Evolutionary conservation across 1,140 invertebrate species (phyloP).

Genomic region (Formica selysi): DNA sequence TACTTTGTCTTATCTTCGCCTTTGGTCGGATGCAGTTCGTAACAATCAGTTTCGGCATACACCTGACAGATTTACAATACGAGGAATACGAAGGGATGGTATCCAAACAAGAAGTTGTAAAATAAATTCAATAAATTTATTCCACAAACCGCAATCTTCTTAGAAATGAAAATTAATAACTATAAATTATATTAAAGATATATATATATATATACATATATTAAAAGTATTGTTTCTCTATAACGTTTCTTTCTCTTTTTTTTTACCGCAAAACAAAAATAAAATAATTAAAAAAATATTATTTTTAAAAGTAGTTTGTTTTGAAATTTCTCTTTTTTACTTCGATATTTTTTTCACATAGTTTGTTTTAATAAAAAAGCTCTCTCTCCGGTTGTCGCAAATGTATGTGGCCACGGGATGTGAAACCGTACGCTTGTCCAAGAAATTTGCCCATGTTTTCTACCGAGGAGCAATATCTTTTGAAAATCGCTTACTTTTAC

Average conservation of each 20-base stretch:
- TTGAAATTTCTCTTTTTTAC: too few species aligned
- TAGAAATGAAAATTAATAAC: neutral
- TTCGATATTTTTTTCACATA: neutral
- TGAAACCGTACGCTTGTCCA: conserved; percentile 13
- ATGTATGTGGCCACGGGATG: neutral
- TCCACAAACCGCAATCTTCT: neutral
- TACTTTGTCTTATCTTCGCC: conserved; percentile 47
- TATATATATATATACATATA: too few species aligned
- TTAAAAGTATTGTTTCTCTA: too few species aligned
- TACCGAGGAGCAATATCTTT: conserved; percentile 10
- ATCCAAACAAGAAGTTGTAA: neutral
- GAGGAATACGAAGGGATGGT: neutral
- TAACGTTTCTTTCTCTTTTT: too few species aligned
- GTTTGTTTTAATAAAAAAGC: conserved; percentile 12
- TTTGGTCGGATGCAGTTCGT: conserved; percentile 45
- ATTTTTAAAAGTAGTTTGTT: too few species aligned
- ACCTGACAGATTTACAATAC: conserved; percentile 66
- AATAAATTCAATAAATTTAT: conserved; percentile 24
- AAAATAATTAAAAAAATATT: neutral
- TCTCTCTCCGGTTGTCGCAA: too few species aligned
- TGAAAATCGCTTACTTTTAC: conserved; percentile 68
- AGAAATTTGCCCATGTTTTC: conserved; percentile 32
- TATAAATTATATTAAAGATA: neutral
- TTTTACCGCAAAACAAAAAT: too few species aligned
- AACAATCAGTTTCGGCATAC: conserved; percentile 57